A percentile compares a stretch with the other conserved stretches of the same genome.
Evolutionary conservation across 2,888 invertebrate species (phyloP).

Genomic region (Sepiola atlantica): DNA sequence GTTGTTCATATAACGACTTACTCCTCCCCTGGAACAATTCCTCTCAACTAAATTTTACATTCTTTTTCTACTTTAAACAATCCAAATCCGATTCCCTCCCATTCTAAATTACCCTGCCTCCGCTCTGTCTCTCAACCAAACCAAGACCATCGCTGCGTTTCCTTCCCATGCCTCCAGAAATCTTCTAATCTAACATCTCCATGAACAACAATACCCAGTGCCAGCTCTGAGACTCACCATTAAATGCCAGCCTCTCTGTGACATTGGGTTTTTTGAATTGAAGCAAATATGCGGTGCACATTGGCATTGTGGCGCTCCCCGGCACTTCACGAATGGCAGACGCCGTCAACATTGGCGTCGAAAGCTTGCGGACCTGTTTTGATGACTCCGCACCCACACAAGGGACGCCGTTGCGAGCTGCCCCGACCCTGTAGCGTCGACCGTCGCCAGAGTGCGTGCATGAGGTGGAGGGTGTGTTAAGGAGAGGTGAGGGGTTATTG

Average conservation of each 20-base stretch:
- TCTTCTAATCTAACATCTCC: background rate
- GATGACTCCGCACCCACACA: background rate
- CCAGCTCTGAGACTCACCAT: background rate
- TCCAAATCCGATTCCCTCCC: background rate
- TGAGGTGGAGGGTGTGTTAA: too few species aligned
- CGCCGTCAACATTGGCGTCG: background rate
- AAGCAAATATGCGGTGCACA: background rate
- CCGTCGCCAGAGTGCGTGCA: background rate
- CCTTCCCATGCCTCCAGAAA: background rate
- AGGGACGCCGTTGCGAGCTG: background rate
- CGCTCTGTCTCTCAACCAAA: background rate
- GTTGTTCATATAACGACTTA: background rate
- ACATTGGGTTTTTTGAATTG: background rate
- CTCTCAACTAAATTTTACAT: background rate
- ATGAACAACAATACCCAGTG: background rate
- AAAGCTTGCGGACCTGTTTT: background rate
- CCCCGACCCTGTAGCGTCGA: background rate
- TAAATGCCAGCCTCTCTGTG: conserved; percentile 8
- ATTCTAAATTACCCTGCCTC: background rate
- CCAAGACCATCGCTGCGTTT: background rate
- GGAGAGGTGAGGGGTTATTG: background rate
- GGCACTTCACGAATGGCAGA: background rate
- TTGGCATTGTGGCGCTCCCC: conserved; percentile 6
- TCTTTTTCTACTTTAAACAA: background rate
- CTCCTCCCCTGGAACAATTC: background rate